Percentiles rank a stretch among this genome's conserved stretches.
These are phyloP conservation scores for Myotis findleyi DNA, from an alignment of 2,797 vertebrate genomes.

Conservation along the genomic window DNA sequence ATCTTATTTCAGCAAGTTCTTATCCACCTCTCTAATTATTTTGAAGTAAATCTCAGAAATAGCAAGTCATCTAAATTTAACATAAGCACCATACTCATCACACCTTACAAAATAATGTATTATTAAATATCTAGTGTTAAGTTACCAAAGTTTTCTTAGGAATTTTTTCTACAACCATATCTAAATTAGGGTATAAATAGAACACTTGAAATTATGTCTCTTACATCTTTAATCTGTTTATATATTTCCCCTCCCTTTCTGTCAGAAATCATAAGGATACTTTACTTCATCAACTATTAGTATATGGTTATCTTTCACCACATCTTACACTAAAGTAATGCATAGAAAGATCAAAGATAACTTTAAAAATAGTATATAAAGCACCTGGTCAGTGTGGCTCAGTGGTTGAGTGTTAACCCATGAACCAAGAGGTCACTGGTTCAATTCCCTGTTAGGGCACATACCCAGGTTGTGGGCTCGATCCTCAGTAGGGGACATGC, in stretches of 20 bases:
- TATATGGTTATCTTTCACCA: not conserved
- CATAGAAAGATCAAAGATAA: not conserved
- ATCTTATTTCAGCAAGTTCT: not conserved
- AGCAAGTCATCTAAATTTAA: conserved; percentile 12
- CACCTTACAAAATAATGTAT: not conserved
- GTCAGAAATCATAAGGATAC: not conserved
- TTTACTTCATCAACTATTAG: not conserved
- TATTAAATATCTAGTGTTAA: conserved; percentile 20
- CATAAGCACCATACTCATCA: not conserved
- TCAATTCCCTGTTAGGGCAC: no score
- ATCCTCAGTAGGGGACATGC: no score
- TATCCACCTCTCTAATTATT: not conserved
- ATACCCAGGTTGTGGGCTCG: no score
- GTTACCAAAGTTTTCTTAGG: not conserved
- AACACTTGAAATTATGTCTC: not conserved
- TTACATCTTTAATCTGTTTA: not conserved
- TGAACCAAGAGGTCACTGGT: no score
- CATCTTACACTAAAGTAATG: not conserved
- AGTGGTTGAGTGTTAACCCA: no score
- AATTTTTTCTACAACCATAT: not conserved
- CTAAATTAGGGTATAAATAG: not conserved
- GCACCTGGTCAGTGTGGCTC: no score
- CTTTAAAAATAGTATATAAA: not conserved
- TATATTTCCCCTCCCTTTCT: not conserved
- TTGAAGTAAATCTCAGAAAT: not conserved